These are phyloP conservation scores for Aphidius gifuensis DNA, from an alignment of 1,140 invertebrate genomes.

Conservation along the genomic window DNA sequence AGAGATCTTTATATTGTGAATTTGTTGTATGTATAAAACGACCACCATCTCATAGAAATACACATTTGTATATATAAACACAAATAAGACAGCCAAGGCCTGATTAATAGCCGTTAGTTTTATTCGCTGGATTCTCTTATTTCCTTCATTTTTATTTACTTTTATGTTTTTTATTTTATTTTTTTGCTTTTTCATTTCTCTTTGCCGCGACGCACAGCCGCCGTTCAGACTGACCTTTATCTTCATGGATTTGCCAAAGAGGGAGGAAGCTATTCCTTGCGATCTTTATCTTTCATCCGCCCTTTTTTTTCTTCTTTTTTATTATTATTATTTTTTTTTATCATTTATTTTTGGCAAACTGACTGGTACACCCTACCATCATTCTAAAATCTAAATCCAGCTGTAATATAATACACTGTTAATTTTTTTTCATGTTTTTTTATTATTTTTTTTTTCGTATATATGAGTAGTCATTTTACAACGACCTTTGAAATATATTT, in stretches of 20 bases:
- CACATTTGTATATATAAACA: no score
- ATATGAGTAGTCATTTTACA: no score
- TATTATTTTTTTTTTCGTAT: no score
- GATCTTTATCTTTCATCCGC: constrained; percentile 24
- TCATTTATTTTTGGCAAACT: constrained; percentile 3
- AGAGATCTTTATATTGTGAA: constrained; percentile 45
- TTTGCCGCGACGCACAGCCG: constrained; percentile 3
- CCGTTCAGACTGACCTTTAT: constrained; percentile 38
- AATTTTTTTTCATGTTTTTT: no score
- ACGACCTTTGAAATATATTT: no score
- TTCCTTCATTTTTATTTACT: constrained; percentile 20
- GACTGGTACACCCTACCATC: neutral
- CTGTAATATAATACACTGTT: no score
- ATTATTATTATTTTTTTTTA: neutral
- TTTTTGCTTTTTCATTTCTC: constrained; percentile 3
- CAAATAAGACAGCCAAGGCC: constrained; percentile 35
- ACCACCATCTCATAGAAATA: no score
- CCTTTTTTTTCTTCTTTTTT: constrained; percentile 1
- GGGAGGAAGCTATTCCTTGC: constrained; percentile 20
- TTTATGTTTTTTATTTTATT: neutral
- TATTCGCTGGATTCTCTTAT: constrained; percentile 34
- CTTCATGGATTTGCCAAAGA: constrained; percentile 20
- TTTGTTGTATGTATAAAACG: no score
- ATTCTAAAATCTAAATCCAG: no score
- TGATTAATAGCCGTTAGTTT: constrained; percentile 51